Conservation (phyloP, 2,113 vertebrate species). For the Heteronetta atricapilla region DNA sequence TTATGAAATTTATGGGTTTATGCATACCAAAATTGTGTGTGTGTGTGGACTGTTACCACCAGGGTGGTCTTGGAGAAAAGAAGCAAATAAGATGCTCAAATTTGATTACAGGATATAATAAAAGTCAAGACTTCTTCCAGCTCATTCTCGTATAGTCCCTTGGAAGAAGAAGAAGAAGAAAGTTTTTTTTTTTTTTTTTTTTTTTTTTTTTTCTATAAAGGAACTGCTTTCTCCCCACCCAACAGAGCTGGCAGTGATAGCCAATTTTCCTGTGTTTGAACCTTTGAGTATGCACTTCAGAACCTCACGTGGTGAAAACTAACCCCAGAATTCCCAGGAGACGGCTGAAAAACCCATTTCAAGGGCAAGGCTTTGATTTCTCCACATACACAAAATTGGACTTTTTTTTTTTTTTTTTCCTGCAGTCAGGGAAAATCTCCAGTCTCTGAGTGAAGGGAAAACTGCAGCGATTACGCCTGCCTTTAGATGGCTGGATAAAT, state of each 20-base stretch:
- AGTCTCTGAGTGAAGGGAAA: slow-evolving; percentile 63
- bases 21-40: slow-evolving; percentile 66
- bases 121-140: slow-evolving; percentile 66
- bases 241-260: slow-evolving; percentile 44
- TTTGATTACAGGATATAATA: slow-evolving; percentile 74
- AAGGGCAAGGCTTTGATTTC: slow-evolving; percentile 55
- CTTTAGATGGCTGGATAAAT: slow-evolving; percentile 66
- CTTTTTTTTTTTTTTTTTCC: background rate
- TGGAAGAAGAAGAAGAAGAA: slow-evolving; percentile 49
- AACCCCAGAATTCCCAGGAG: slow-evolving; percentile 64
- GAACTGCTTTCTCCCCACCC: slow-evolving; percentile 63
- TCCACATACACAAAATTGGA: slow-evolving; percentile 56
- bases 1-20: slow-evolving; percentile 70
- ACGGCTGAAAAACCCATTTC: slow-evolving; percentile 65
- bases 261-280: slow-evolving; percentile 68
- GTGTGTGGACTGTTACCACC: slow-evolving; percentile 38
- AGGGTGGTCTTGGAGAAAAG: slow-evolving; percentile 71
- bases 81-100: slow-evolving; percentile 68
- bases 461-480: slow-evolving; percentile 54
- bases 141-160: slow-evolving; percentile 30
- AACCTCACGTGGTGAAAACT: slow-evolving; percentile 70
- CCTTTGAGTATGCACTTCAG: slow-evolving; percentile 66
- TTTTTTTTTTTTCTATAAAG: slow-evolving; percentile 14
- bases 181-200: background rate
- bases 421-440: slow-evolving; percentile 23